Percentiles rank a stretch among this genome's conserved stretches.
Evolutionary conservation across 2,797 vertebrate species (phyloP).

Genomic region (Rhinatrema bivittatum): DNA sequence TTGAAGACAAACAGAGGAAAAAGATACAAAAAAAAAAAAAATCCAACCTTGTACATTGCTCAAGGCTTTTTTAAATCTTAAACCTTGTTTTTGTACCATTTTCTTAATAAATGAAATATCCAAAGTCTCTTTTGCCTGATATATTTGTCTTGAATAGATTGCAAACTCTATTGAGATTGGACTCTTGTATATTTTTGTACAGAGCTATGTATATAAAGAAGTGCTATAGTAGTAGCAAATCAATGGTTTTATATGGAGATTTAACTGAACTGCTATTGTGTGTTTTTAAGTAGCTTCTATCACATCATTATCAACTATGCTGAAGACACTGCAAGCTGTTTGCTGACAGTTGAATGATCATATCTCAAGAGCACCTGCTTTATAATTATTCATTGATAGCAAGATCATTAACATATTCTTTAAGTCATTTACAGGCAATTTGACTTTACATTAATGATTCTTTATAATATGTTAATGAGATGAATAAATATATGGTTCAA

Average conservation of each 20-base stretch:
- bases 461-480: constrained; percentile 53
- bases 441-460: constrained; percentile 50
- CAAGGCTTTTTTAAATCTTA: too few relatives aligned
- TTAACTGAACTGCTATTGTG: constrained; percentile 32
- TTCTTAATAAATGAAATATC: too few relatives aligned
- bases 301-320: constrained; percentile 57
- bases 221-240: too few relatives aligned
- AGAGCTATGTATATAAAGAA: too few relatives aligned
- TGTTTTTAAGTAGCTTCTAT: constrained; percentile 46
- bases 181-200: too few relatives aligned
- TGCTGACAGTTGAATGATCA: constrained; percentile 62
- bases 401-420: constrained; percentile 58
- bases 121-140: too few relatives aligned
- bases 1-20: too few relatives aligned
- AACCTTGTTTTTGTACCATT: too few relatives aligned
- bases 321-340: constrained; percentile 55
- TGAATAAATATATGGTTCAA: constrained; percentile 37
- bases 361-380: constrained; percentile 61
- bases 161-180: too few relatives aligned
- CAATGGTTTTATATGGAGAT: constrained; percentile 26
- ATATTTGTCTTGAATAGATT: too few relatives aligned
- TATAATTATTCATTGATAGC: constrained; percentile 60
- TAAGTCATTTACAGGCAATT: constrained; percentile 61
- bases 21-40: too few relatives aligned
- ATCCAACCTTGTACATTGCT: too few relatives aligned